phyloP scores from a whole-genome alignment of 2,797 vertebrate genomes.

The Sebastes goodei region DNA sequence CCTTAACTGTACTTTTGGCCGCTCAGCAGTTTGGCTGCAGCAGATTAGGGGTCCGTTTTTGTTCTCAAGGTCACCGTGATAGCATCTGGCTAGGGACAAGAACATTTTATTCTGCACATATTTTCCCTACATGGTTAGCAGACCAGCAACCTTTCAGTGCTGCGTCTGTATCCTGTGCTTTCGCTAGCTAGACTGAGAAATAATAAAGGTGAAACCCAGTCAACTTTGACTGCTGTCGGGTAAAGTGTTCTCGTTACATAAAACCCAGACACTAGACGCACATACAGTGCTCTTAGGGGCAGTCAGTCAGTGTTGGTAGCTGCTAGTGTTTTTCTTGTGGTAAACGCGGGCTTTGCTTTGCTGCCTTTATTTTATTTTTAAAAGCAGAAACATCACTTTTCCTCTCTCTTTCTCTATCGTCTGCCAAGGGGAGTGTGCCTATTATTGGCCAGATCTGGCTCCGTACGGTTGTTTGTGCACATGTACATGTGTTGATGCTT shows the following conservation, averaged over 20 bases:
- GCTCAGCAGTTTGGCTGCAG: neutral
- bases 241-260: slow-evolving; percentile 13
- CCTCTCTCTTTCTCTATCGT: neutral
- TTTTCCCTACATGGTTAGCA: neutral
- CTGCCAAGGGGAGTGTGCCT: neutral
- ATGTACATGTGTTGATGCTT: neutral
- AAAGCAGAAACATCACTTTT: neutral
- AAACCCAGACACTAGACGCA: neutral
- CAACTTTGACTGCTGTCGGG: neutral
- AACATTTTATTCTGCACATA: neutral
- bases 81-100: neutral
- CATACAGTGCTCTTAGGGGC: neutral
- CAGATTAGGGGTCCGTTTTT: neutral
- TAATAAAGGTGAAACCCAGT: slow-evolving; percentile 1
- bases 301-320: slow-evolving; percentile 3
- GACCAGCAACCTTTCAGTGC: neutral
- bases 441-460: slow-evolving; percentile 13
- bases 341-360: neutral
- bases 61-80: slow-evolving; percentile 1
- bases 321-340: neutral
- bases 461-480: neutral
- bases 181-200: neutral
- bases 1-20: neutral
- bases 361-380: slow-evolving; percentile 15
- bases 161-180: neutral